Conservation (phyloP, 2,113 vertebrate genomes). For the Tyrannus savana region DNA sequence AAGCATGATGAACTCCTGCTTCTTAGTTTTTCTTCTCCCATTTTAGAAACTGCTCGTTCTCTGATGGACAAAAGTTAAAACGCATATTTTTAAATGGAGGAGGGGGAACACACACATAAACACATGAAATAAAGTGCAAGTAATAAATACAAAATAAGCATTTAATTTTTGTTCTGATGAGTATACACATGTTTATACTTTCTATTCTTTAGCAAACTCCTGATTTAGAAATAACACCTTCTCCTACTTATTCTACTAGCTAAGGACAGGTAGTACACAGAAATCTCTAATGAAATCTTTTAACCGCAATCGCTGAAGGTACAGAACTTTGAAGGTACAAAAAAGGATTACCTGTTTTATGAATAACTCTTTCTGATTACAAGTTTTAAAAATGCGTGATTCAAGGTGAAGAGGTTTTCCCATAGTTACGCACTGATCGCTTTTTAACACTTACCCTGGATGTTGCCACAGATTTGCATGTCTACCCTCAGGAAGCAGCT, state of each 20-base stretch:
- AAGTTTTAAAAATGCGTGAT: not conserved
- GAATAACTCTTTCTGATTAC: not conserved
- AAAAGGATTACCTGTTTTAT: not conserved
- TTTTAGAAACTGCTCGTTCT: not conserved
- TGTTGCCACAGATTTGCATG: slow-evolving; percentile 90
- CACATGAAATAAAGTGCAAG: not conserved
- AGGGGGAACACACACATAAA: not conserved
- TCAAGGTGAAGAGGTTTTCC: not conserved
- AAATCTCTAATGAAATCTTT: not conserved
- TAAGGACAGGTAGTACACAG: not conserved
- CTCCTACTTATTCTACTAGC: not conserved
- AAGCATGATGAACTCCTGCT: not conserved
- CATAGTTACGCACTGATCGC: not conserved
- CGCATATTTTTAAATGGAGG: not conserved
- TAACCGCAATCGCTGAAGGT: not conserved
- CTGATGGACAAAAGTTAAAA: not conserved
- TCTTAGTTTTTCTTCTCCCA: not conserved
- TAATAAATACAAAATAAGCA: not conserved
- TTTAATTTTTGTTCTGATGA: not conserved
- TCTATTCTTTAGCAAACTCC: not conserved
- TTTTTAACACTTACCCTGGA: slow-evolving; percentile 83
- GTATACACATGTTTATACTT: not conserved
- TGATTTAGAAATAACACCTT: not conserved
- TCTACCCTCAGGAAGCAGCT: slow-evolving; percentile 88
- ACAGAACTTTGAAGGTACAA: not conserved